Evolutionary conservation across 1,140 invertebrate species (phyloP), one percentile per base, ranked within the genome.

Genomic region (Nomia melanderi): DNA sequence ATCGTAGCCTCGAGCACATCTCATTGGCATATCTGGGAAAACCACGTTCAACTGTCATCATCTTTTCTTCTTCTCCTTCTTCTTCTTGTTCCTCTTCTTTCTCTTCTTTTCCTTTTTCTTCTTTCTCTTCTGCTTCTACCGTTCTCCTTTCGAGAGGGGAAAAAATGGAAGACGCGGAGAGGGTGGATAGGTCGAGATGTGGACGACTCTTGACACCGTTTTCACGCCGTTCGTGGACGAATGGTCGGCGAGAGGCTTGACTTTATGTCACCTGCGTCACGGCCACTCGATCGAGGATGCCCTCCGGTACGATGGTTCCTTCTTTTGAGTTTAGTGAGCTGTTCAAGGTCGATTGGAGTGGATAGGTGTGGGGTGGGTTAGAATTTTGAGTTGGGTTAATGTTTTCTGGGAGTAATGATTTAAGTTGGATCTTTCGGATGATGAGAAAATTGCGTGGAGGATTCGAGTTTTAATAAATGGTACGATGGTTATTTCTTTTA

Each of bases 201-300:
- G 73, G 66, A 77, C 74, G 56, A 50, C 69, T 33, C 76, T 78
- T 78, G 76, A 78, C 76, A 78, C 60, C 27, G 25, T 78, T 78
- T 20, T 39, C n/a, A 62, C 12, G 5, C 23, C 17, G 33, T n/a
- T 44, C 33, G 59, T 62, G n/a, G 59, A 62, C 33, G 20, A 4
- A 33, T 33, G 1, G 8, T n/a, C n/a, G 53, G 29, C 17, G 23
- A 47, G 8, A 47, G 59, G 27, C 72, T 67, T 75, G 62, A 67
- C 72, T 75, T 75, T 75, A 50, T 12, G 8, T n/a, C 0, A 4
- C 14, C 59, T 56, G 20, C 36, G 47, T 74, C 36, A 47, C 44
- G 11, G 59, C 20, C 59, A 27, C 47, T 23, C 41, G 53, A 36
- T 70, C 67, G 14, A 39, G 33, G 57, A 11, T 2, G 7, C 27